phyloP scores from a whole-genome alignment of 2,888 invertebrate species.

The Melieria crassipennis region DNA sequence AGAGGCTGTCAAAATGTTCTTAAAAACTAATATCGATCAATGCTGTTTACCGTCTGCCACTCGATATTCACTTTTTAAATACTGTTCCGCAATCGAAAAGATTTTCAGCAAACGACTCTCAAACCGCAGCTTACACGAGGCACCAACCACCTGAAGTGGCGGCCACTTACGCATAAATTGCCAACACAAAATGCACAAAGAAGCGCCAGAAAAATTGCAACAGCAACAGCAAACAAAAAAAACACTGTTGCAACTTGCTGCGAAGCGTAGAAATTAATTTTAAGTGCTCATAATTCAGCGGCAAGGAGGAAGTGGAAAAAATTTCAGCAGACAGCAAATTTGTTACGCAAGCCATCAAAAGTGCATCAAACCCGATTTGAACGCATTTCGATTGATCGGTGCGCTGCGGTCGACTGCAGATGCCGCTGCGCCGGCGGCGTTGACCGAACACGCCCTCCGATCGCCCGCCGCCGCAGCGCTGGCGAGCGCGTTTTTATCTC shows the following conservation, averaged over 20 bases:
- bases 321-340: slow-evolving; percentile 2
- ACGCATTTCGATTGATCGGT: slow-evolving; percentile 15
- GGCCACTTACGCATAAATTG: slow-evolving; percentile 27
- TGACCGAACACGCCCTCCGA: not conserved
- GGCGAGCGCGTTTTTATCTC: slow-evolving; percentile 15
- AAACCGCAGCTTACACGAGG: too few species aligned
- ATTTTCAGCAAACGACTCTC: too few species aligned
- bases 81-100: too few species aligned
- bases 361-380: slow-evolving; percentile 19
- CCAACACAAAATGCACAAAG: slow-evolving; percentile 13
- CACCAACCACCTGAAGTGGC: too few species aligned
- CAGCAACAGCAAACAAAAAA: not conserved
- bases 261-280: slow-evolving; percentile 29
- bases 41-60: too few species aligned
- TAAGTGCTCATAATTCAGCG: slow-evolving; percentile 32
- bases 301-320: slow-evolving; percentile 19
- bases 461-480: not conserved
- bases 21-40: too few species aligned
- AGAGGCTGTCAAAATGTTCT: too few species aligned
- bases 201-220: not conserved
- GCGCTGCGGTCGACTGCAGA: slow-evolving; percentile 8
- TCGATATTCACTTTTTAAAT: too few species aligned
- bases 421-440: slow-evolving; percentile 8
- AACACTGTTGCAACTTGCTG: slow-evolving; percentile 8
- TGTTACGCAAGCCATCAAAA: slow-evolving; percentile 19